Conservation (phyloP, 2,888 invertebrate species). For the Ommatoiulus sabulosus region DNA sequence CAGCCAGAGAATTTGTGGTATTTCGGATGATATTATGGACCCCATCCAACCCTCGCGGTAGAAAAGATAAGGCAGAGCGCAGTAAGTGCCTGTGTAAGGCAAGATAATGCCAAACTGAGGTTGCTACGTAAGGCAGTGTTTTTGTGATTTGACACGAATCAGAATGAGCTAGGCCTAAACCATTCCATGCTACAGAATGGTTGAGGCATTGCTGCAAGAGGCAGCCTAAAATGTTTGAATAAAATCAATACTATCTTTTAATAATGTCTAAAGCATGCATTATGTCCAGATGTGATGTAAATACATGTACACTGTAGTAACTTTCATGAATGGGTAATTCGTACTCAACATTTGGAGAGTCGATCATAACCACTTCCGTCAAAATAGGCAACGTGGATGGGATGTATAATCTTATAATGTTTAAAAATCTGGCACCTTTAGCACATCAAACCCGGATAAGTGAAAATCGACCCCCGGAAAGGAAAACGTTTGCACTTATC, state of each 20-base stretch:
- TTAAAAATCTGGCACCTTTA: too few relatives aligned
- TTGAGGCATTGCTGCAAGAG: not conserved
- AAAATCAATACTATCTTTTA: not conserved
- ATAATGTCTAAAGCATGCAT: too few relatives aligned
- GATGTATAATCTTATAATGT: too few relatives aligned
- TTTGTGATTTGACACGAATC: not conserved
- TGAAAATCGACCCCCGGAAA: too few relatives aligned
- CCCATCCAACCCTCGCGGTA: slow-evolving; percentile 23
- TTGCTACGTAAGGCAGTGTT: not conserved
- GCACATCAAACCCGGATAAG: too few relatives aligned
- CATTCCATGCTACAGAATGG: not conserved
- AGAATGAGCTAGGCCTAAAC: not conserved
- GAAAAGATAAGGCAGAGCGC: slow-evolving; percentile 12
- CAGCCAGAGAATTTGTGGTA: not conserved
- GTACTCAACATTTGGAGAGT: too few relatives aligned
- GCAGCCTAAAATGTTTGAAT: not conserved
- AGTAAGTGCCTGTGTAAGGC: not conserved
- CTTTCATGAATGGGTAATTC: too few relatives aligned
- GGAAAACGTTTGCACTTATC: too few relatives aligned
- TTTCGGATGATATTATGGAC: not conserved
- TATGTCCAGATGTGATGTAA: too few relatives aligned
- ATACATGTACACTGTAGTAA: not conserved
- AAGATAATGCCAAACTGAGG: slow-evolving; percentile 4
- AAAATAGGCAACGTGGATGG: too few relatives aligned
- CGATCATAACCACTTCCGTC: too few relatives aligned